These are phyloP conservation scores for Hymenopus coronatus DNA, from an alignment of 2,888 invertebrate genomes.

Conservation along the genomic window DNA sequence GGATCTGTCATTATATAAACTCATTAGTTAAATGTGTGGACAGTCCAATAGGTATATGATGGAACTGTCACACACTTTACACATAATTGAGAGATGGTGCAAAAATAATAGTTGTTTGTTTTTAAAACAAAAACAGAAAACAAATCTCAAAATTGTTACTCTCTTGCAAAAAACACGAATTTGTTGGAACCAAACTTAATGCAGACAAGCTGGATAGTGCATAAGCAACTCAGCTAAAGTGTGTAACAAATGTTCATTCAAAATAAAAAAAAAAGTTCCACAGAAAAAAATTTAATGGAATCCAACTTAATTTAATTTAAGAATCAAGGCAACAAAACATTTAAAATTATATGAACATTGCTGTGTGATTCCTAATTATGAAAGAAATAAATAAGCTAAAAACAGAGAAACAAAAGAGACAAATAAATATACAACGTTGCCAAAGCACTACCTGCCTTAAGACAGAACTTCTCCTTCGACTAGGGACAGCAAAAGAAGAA, in stretches of 20 bases:
- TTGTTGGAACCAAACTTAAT: not conserved
- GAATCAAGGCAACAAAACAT: not conserved
- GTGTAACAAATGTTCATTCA: not conserved
- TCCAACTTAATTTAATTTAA: not conserved
- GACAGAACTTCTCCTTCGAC: slow-evolving; percentile 49
- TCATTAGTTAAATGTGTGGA: not conserved
- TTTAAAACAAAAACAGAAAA: not conserved
- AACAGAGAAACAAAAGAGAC: slow-evolving; percentile 15
- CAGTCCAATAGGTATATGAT: not conserved
- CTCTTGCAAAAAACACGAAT: not conserved
- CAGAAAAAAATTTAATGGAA: not conserved
- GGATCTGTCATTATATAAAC: slow-evolving; percentile 56
- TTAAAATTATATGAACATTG: not conserved
- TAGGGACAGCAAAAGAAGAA: slow-evolving; percentile 42
- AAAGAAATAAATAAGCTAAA: not conserved
- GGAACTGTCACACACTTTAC: slow-evolving; percentile 11
- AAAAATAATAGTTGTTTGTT: not conserved
- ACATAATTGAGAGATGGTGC: not conserved
- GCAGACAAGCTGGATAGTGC: not conserved
- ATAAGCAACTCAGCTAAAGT: slow-evolving; percentile 6
- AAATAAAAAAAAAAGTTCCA: not conserved
- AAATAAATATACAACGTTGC: slow-evolving; percentile 30
- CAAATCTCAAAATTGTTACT: not conserved
- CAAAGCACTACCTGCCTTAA: slow-evolving; percentile 48
- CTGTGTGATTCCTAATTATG: not conserved